Evolutionary conservation across 92 coral and sea anemone species (phyloP), one percentile per base, ranked within the genome.

Genomic region (Epizoanthus scotinus): DNA sequence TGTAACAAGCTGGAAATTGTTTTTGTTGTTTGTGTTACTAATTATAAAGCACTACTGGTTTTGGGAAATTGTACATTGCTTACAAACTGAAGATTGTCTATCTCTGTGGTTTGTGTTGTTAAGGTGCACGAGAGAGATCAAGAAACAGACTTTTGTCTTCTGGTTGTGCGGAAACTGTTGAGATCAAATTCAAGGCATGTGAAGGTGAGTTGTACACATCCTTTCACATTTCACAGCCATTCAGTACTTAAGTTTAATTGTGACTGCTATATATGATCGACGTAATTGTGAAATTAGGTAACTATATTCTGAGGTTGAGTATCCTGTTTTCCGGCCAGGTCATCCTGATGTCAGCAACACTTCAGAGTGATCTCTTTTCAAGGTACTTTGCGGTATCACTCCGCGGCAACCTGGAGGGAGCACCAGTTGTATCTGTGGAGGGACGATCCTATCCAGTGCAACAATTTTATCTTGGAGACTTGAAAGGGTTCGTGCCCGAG

Each of bases 51-150:
- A 31, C 36, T 1, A 31, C 36, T 31, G 4, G 4, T 4, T 31
- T 31, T 31, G 4, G 40, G 5, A 34, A 34, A 34, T 3, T 34
- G 6, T 6, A 3, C 1, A 31, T 0, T 34, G 40, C 6, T 34
- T 34, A 34, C 40, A 34, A 34, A 34, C 40, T 34, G 6, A 34
- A 34, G 5, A 1, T 34, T 34, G 40, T 34, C 6, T 26, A 10
- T 0, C 38, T 15, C 24, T 2, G 25, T 19, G 21, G 15, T 13
- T 42, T 58, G 60, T 54, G 34, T 27, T 73, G 36, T 67, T 3
- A 24, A 95, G 99, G 94, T 95, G 14, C 99, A 95, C 78, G 99
- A 95, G 79, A 90, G 99, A 75, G 99, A 95, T 68, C 95, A 93
- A 80, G 95, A 93, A 29, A 90, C 98, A 15, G 99, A 95, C 69